A percentile compares a stretch with the other conserved stretches of the same genome.
Evolutionary conservation across 2,797 vertebrate species (phyloP).

Genomic region (Leptatherina wallacei): DNA sequence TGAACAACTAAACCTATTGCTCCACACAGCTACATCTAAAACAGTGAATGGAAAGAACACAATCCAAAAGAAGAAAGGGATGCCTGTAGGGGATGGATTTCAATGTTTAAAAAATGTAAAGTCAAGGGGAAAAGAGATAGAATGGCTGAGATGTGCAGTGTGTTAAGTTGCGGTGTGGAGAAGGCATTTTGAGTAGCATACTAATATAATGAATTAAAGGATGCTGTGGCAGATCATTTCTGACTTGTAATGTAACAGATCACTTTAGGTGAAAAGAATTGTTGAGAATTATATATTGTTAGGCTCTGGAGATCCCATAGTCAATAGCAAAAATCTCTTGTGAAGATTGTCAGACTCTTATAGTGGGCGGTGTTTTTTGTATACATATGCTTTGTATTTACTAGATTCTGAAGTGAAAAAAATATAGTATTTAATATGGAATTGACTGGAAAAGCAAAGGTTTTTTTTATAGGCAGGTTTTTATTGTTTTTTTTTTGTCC

Average conservation of each 20-base stretch:
- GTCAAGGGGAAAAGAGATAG: constrained; percentile 8
- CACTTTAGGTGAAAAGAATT: constrained; percentile 35
- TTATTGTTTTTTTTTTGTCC: too few relatives aligned
- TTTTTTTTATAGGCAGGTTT: too few relatives aligned
- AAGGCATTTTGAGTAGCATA: constrained; percentile 22
- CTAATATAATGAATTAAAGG: constrained; percentile 37
- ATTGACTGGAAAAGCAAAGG: too few relatives aligned
- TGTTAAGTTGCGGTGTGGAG: constrained; percentile 28
- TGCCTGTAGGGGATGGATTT: constrained; percentile 40
- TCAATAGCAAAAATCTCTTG: constrained; percentile 8
- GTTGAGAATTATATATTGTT: constrained; percentile 3
- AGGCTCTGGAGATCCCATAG: constrained; percentile 6
- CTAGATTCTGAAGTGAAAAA: background rate
- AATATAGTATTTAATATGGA: too few relatives aligned
- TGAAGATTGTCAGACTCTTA: background rate
- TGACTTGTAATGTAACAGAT: constrained; percentile 29
- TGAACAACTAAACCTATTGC: constrained; percentile 42
- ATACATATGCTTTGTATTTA: background rate
- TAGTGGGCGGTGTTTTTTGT: background rate
- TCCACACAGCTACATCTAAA: constrained; percentile 44
- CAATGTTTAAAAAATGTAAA: constrained; percentile 45
- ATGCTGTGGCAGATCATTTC: constrained; percentile 24
- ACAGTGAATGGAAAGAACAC: constrained; percentile 25
- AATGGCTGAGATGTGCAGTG: constrained; percentile 12
- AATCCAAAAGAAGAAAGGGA: constrained; percentile 41